Percentiles rank a stretch among this genome's conserved stretches.
Conservation (phyloP, 2,888 invertebrate genomes). For the Sphaerophoria taeniata region DNA sequence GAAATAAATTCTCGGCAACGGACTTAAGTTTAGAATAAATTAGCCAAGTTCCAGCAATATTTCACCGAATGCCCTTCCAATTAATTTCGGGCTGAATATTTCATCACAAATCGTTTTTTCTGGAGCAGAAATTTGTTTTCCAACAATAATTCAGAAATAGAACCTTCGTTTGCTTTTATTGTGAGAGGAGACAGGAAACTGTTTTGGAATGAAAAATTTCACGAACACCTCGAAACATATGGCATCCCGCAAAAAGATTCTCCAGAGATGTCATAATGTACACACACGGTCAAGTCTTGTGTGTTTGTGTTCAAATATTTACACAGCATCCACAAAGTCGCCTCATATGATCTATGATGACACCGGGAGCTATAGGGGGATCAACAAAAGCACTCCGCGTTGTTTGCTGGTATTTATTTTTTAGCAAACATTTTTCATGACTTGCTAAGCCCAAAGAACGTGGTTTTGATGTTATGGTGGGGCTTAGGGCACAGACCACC, state of each 20-base stretch:
- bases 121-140: conserved; percentile 9
- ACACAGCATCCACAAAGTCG: conserved; percentile 15
- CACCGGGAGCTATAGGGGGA: conserved; percentile 31
- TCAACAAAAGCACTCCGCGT: conserved; percentile 10
- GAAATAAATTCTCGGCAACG: conserved; percentile 50
- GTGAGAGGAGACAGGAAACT: conserved; percentile 51
- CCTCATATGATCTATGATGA: not conserved
- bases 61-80: conserved; percentile 32
- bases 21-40: conserved; percentile 47
- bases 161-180: conserved; percentile 44
- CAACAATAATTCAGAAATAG: conserved; percentile 41
- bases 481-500: conserved; percentile 40
- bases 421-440: conserved; percentile 48
- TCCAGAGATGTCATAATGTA: conserved; percentile 25
- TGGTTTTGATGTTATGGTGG: conserved; percentile 20
- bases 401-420: conserved; percentile 19
- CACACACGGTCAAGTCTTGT: conserved; percentile 52
- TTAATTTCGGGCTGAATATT: conserved; percentile 46
- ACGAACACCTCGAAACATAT: conserved; percentile 41
- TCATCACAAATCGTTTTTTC: conserved; percentile 39
- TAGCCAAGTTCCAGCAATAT: conserved; percentile 43
- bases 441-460: conserved; percentile 33
- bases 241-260: conserved; percentile 36
- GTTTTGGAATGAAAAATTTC: conserved; percentile 51
- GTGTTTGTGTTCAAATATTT: conserved; percentile 31